phyloP scores from a whole-genome alignment of 1,140 invertebrate genomes.

The Lepidurus arcticus region DNA sequence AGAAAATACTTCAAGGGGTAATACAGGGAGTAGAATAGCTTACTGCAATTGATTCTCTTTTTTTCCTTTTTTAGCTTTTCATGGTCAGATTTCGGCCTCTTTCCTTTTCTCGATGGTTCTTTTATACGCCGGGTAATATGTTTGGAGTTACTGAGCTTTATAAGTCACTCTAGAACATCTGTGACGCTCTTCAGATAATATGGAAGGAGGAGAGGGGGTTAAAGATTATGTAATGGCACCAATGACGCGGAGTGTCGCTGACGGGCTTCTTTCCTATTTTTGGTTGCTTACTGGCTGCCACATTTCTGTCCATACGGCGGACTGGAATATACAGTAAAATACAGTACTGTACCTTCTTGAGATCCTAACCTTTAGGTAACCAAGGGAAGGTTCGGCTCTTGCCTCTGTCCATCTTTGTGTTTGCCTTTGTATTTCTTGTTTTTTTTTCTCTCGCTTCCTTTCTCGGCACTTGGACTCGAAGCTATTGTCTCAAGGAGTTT shows the following conservation, averaged over 20 bases:
- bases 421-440: too few species aligned
- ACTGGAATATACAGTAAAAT: too few species aligned
- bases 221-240: conserved; percentile 13
- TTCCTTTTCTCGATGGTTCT: background rate
- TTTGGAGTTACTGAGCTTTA: background rate
- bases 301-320: too few species aligned
- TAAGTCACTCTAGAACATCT: conserved; percentile 9
- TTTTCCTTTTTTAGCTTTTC: background rate
- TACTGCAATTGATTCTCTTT: conserved; percentile 4
- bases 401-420: too few species aligned
- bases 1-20: background rate
- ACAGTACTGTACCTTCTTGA: too few species aligned
- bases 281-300: background rate
- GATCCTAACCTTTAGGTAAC: too few species aligned
- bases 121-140: conserved; percentile 5
- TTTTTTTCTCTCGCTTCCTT: too few species aligned
- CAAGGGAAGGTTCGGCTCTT: too few species aligned
- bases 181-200: background rate
- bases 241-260: background rate
- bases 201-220: background rate
- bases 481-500: too few species aligned
- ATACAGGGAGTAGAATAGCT: background rate
- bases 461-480: too few species aligned
- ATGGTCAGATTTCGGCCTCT: conserved; percentile 1
- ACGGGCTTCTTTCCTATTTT: background rate